A percentile compares a stretch with the other conserved stretches of the same genome.
Conservation (phyloP, 2,113 vertebrate genomes). For the Oreocharis arfaki region DNA sequence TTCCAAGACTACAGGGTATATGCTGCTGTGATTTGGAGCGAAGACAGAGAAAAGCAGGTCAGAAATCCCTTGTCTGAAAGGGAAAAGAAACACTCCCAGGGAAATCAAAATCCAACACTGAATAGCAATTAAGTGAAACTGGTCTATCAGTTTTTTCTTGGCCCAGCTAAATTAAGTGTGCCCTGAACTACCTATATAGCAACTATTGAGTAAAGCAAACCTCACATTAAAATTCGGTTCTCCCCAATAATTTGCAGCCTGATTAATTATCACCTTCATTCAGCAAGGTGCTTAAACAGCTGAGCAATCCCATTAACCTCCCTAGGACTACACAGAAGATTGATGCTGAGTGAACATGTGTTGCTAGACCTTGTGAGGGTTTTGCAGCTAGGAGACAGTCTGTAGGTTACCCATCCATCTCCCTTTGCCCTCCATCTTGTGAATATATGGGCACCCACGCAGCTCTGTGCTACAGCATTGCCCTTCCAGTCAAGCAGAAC, state of each 20-base stretch:
- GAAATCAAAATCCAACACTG: neutral
- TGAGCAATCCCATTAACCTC: conserved; percentile 12
- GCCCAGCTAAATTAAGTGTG: neutral
- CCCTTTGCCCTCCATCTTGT: neutral
- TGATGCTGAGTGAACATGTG: neutral
- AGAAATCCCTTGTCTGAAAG: neutral
- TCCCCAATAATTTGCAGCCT: conserved; percentile 36
- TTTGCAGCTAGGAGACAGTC: neutral
- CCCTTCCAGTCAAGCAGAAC: neutral
- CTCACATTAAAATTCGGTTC: conserved; percentile 1
- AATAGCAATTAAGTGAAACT: neutral
- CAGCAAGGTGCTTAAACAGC: neutral
- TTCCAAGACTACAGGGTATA: neutral
- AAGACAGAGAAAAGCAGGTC: neutral
- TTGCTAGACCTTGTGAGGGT: neutral
- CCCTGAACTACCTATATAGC: neutral
- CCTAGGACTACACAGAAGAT: neutral
- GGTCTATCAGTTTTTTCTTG: neutral
- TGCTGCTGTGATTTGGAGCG: neutral
- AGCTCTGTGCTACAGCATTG: neutral
- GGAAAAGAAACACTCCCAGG: neutral
- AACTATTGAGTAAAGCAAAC: neutral
- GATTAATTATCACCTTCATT: conserved; percentile 7
- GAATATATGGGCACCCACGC: neutral
- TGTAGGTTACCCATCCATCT: neutral